Evolutionary conservation across 2,888 invertebrate genomes (phyloP), one percentile per base, ranked within the genome.

Genomic region (Lottia gigantea): DNA sequence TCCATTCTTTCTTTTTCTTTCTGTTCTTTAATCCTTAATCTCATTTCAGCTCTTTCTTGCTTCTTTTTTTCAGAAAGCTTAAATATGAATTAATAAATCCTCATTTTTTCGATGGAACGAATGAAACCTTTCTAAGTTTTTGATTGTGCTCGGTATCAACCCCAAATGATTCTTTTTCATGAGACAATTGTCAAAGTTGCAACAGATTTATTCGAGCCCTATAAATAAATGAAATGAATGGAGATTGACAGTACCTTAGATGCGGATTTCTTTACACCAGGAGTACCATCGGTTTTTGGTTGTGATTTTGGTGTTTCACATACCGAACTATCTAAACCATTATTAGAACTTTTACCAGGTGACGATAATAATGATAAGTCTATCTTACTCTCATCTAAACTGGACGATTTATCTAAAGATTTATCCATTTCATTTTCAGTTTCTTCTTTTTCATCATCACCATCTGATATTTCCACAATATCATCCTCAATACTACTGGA

Each of bases 41-140:
- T 68, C 72, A 74, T 72, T 61, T 76, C 70, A 62, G 69, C 73
- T 63, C 76, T 73, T 70, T 80, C 80, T 63, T 76, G 75, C 64
- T 64, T 69, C 62, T 78, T 78, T 46, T 73, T 76, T 26, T 77
- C 80, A 15, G 80, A 79, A 26, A 79, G 25, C 78, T 80, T 66
- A 25, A 65, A 67, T 46, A 55, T 46, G 8, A 61, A 19, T 12
- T 46, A 14, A 26, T n/a, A n/a, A n/a, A n/a, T n/a, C n/a, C n/a
- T n/a, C n/a, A n/a, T n/a, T n/a, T n/a, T n/a, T n/a, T n/a, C n/a
- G n/a, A n/a, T n/a, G n/a, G n/a, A n/a, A n/a, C n/a, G n/a, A 15
- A 16, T 25, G 15, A 7, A 64, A 16, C 4, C 23, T 11, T 3
- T 46, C 14, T 14, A 62, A 71, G n/a, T n/a, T n/a, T n/a, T n/a